A percentile compares a stretch with the other conserved stretches of the same genome.
Evolutionary conservation across 2,888 invertebrate species (phyloP).

Genomic region (Automeris io): DNA sequence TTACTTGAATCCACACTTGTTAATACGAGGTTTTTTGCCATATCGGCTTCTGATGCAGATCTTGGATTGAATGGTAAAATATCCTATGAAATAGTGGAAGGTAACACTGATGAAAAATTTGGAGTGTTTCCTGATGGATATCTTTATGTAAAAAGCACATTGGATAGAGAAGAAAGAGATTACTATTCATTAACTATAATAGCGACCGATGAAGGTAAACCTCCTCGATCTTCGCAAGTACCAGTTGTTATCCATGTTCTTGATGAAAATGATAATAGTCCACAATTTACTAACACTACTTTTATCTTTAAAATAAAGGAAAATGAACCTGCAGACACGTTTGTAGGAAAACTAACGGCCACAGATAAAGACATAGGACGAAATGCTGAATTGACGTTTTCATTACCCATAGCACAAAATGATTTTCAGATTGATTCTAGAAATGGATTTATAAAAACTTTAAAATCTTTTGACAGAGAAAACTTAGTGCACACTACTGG

Average conservation of each 20-base stretch:
- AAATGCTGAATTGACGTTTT: conserved; percentile 93
- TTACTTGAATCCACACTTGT: conserved; percentile 92
- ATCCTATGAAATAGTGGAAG: conserved; percentile 89
- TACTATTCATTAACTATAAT: conserved; percentile 93
- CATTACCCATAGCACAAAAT: conserved; percentile 83
- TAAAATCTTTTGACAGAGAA: conserved; percentile 93
- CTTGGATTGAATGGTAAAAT: conserved; percentile 87
- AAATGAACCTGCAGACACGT: conserved; percentile 91
- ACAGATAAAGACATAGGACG: conserved; percentile 93
- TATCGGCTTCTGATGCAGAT: conserved; percentile 93
- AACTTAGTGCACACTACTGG: conserved; percentile 86
- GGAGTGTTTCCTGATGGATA: conserved; percentile 97
- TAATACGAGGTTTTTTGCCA: conserved; percentile 92
- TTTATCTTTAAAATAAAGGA: conserved; percentile 94
- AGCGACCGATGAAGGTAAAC: conserved; percentile 88
- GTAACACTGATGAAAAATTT: conserved; percentile 90
- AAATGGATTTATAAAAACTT: conserved; percentile 93
- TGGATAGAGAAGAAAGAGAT: conserved; percentile 94
- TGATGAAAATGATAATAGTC: conserved; percentile 97
- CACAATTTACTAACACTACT: conserved; percentile 92
- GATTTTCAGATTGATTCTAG: conserved; percentile 93
- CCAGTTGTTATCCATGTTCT: conserved; percentile 95
- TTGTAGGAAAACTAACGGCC: conserved; percentile 94
- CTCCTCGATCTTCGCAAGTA: conserved; percentile 87
- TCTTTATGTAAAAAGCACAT: conserved; percentile 88